Conservation (phyloP, 2,888 invertebrate genomes). For the Polydrusus pterygomalis region DNA sequence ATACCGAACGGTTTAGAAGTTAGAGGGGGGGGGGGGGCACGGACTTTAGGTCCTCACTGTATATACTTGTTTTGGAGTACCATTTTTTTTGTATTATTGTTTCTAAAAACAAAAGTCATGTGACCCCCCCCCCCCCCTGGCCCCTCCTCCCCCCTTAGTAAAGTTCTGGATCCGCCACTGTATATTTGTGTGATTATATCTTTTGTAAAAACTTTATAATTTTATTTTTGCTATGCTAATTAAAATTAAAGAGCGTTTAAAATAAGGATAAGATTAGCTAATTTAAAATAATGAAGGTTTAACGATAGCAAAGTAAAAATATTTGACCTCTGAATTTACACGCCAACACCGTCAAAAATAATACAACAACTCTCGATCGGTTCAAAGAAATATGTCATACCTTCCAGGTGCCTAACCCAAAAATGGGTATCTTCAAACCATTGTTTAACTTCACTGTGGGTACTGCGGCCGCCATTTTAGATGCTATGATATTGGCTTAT, state of each 20-base stretch:
- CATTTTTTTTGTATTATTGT: no score
- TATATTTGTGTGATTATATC: no score
- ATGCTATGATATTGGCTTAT: conserved; percentile 10
- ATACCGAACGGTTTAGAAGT: no score
- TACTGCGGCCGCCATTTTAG: conserved; percentile 53
- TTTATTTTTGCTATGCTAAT: background rate
- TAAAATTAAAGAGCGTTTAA: background rate
- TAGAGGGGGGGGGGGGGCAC: no score
- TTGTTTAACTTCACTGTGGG: conserved; percentile 73
- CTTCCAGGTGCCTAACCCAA: conserved; percentile 82
- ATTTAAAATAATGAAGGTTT: no score
- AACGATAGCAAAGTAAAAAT: background rate
- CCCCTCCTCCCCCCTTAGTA: no score
- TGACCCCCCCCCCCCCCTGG: no score
- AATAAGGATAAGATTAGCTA: background rate
- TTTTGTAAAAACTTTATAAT: no score
- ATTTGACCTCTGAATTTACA: conserved; percentile 2
- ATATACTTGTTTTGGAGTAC: no score
- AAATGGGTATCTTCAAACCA: conserved; percentile 75
- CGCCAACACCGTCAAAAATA: background rate
- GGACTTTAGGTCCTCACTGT: no score
- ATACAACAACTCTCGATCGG: background rate
- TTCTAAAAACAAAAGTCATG: no score
- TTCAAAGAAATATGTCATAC: conserved; percentile 67
- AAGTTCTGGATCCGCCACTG: no score